phyloP scores from a whole-genome alignment of 2,888 invertebrate genomes.

The Mythimna lalbum region DNA sequence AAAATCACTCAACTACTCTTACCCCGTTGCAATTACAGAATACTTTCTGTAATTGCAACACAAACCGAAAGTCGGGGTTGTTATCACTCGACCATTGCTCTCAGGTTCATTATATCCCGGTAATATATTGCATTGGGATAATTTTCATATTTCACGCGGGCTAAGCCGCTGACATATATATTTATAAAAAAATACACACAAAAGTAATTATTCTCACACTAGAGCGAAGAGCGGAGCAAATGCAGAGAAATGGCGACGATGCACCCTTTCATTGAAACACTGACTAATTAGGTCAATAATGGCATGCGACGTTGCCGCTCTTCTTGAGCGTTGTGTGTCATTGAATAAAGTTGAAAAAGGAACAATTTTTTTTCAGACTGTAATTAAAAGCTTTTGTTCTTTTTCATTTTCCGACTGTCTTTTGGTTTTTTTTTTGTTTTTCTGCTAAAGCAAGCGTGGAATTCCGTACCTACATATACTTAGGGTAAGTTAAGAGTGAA shows the following conservation, averaged over 20 bases:
- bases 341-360: slow-evolving; percentile 29
- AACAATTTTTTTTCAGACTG: not conserved
- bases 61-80: too few relatives aligned
- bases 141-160: too few relatives aligned
- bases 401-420: not conserved
- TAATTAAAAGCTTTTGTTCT: slow-evolving; percentile 8
- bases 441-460: not conserved
- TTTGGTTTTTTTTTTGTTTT: not conserved
- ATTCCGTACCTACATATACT: too few relatives aligned
- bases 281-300: slow-evolving; percentile 60
- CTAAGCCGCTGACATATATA: too few relatives aligned
- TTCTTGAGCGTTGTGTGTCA: slow-evolving; percentile 34
- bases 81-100: too few relatives aligned
- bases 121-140: too few relatives aligned
- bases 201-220: slow-evolving; percentile 28
- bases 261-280: slow-evolving; percentile 46
- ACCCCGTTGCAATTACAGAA: too few relatives aligned
- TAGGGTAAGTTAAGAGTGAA: too few relatives aligned
- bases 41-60: too few relatives aligned
- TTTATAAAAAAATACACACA: too few relatives aligned
- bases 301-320: slow-evolving; percentile 38
- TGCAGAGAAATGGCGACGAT: slow-evolving; percentile 40
- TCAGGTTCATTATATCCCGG: too few relatives aligned
- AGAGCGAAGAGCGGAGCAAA: slow-evolving; percentile 8
- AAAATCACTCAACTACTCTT: too few relatives aligned